These are phyloP conservation scores for Spicauda simplicius DNA, from an alignment of 2,888 invertebrate species.

Conservation along the genomic window DNA sequence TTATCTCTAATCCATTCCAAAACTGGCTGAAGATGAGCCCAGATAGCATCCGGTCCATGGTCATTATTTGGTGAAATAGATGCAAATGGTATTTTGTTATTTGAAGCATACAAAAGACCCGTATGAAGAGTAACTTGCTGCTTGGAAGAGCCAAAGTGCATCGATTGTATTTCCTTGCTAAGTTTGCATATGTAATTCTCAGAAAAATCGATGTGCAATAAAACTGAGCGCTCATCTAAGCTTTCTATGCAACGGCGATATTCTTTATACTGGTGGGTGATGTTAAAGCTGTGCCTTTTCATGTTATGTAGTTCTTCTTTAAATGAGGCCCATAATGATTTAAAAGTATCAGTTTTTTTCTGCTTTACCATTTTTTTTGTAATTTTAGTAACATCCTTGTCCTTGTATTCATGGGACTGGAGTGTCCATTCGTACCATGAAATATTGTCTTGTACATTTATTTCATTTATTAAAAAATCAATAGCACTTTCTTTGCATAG, in stretches of 20 bases:
- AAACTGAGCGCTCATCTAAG: background rate
- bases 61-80: conserved; percentile 4
- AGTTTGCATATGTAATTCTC: conserved; percentile 1
- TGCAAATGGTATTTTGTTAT: conserved; percentile 2
- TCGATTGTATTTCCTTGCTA: background rate
- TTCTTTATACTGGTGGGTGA: conserved; percentile 7
- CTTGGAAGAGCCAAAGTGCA: background rate
- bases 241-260: conserved; percentile 4
- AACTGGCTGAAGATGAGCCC: conserved; percentile 16
- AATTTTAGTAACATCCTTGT: background rate
- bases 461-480: background rate
- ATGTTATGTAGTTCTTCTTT: conserved; percentile 4
- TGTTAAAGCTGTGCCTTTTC: conserved; percentile 6
- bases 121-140: conserved; percentile 1
- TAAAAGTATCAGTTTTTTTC: conserved; percentile 5
- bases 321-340: conserved; percentile 4
- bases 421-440: conserved; percentile 7
- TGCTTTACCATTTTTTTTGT: conserved; percentile 2
- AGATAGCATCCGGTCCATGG: conserved; percentile 11
- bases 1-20: conserved; percentile 13
- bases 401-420: conserved; percentile 1
- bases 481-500: background rate
- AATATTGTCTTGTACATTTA: conserved; percentile 2
- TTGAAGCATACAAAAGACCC: conserved; percentile 2
- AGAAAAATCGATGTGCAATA: conserved; percentile 3